Conservation (phyloP, 2,113 vertebrate species). For the Lophius piscatorius region DNA sequence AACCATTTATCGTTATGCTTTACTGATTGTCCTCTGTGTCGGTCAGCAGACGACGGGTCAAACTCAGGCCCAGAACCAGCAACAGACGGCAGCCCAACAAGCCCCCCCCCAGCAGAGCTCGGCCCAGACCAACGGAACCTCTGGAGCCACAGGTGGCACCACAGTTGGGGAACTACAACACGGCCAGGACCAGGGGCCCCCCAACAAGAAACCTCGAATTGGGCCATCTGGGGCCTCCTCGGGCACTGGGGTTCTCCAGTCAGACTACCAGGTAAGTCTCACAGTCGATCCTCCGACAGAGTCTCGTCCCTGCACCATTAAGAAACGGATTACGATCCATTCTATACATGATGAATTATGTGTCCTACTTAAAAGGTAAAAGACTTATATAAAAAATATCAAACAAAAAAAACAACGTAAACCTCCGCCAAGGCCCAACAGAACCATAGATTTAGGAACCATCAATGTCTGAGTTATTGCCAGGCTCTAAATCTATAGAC, state of each 20-base stretch:
- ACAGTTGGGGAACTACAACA: slow-evolving; percentile 85
- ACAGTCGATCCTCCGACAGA: no score
- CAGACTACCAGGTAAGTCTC: slow-evolving; percentile 93
- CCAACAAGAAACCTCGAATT: slow-evolving; percentile 94
- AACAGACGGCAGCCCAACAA: slow-evolving; percentile 77
- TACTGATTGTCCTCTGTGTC: no score
- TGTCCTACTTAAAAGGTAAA: no score
- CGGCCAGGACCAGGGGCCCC: slow-evolving; percentile 90
- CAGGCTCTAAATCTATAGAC: no score
- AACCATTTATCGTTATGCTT: no score
- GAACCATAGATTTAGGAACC: no score
- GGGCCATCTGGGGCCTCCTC: slow-evolving; percentile 90
- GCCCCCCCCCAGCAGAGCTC: slow-evolving; percentile 86
- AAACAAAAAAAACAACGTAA: no score
- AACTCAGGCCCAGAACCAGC: slow-evolving; percentile 83
- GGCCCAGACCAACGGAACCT: slow-evolving; percentile 90
- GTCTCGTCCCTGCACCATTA: no score
- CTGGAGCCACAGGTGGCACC: slow-evolving; percentile 54
- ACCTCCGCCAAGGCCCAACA: no score
- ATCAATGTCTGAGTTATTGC: no score
- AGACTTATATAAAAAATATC: no score
- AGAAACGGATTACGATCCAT: not conserved
- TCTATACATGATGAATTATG: no score
- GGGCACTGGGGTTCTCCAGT: slow-evolving; percentile 88
- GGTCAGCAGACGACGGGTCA: slow-evolving; percentile 87